A percentile compares a stretch with the other conserved stretches of the same genome.
These are phyloP conservation scores for Drosophila pseudoananassae DNA, from an alignment of 1,140 invertebrate species.

Conservation along the genomic window DNA sequence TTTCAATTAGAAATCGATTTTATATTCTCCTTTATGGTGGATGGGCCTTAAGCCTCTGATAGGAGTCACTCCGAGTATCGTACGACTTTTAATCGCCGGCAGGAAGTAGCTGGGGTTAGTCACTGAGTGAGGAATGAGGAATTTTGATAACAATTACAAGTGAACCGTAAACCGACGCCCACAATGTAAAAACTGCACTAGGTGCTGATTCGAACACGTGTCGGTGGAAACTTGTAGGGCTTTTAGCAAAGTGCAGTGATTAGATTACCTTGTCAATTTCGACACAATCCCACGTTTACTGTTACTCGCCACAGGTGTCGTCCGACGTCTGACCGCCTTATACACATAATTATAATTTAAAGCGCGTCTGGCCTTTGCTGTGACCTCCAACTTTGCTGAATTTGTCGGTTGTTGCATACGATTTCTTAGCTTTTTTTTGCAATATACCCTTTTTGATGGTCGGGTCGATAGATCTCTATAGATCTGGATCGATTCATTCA, in stretches of 20 bases:
- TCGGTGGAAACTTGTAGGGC: neutral
- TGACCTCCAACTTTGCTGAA: constrained; percentile 29
- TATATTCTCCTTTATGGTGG: neutral
- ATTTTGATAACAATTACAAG: constrained; percentile 3
- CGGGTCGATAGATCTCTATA: neutral
- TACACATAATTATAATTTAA: constrained; percentile 45
- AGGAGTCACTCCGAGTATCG: constrained; percentile 10
- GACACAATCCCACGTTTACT: constrained; percentile 23
- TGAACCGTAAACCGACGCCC: too few species aligned
- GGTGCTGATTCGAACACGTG: constrained; percentile 22
- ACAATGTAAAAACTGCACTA: neutral
- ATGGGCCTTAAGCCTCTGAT: neutral
- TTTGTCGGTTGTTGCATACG: neutral
- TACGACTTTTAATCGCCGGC: constrained; percentile 21
- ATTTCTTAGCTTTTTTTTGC: neutral
- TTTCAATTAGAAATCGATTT: constrained; percentile 41
- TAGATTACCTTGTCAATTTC: constrained; percentile 35
- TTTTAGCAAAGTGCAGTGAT: constrained; percentile 16
- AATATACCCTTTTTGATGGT: neutral
- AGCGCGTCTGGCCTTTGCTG: constrained; percentile 31
- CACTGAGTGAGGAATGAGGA: neutral
- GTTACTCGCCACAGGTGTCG: constrained; percentile 8
- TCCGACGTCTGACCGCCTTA: constrained; percentile 33
- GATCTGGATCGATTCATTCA: constrained; percentile 22
- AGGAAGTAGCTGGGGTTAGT: neutral